Evolutionary conservation across 1,140 invertebrate genomes (phyloP).

Genomic region (Manduca sexta): DNA sequence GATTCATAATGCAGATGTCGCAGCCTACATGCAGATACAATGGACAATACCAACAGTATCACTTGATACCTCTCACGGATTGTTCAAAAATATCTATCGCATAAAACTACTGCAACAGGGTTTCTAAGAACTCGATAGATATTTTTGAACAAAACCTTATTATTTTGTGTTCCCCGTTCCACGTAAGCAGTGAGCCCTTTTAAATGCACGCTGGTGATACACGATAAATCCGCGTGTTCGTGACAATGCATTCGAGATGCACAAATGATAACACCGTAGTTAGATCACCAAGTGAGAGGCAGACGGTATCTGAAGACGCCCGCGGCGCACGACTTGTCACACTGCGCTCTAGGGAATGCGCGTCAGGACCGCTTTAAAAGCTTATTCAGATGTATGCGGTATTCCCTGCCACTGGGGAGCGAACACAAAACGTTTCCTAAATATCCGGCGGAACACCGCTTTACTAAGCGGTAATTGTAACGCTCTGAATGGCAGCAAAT

Average conservation of each 20-base stretch:
- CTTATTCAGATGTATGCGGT: no score
- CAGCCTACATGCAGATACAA: conserved; percentile 62
- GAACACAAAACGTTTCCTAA: no score
- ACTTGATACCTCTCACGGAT: conserved; percentile 24
- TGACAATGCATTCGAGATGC: conserved; percentile 51
- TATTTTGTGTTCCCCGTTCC: conserved; percentile 50
- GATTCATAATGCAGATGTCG: conserved; percentile 43
- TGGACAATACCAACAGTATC: conserved; percentile 40
- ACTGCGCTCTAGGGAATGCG: no score
- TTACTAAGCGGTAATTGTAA: no score
- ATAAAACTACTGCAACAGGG: not conserved
- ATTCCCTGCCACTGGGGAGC: no score
- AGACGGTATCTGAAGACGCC: conserved; percentile 42
- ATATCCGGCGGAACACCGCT: no score
- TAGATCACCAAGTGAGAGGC: conserved; percentile 60
- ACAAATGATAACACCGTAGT: conserved; percentile 41
- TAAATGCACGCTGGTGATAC: conserved; percentile 61
- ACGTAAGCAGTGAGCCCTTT: conserved; percentile 65
- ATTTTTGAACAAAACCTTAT: conserved; percentile 2
- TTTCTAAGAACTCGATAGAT: not conserved
- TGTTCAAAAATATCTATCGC: conserved; percentile 46
- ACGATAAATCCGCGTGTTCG: conserved; percentile 40
- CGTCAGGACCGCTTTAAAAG: no score
- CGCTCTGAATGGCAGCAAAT: no score
- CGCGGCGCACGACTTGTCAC: conserved; percentile 26